Base-by-base conservation (phyloP, 2,888 invertebrate genomes). In the Pinctada fucata region DNA sequence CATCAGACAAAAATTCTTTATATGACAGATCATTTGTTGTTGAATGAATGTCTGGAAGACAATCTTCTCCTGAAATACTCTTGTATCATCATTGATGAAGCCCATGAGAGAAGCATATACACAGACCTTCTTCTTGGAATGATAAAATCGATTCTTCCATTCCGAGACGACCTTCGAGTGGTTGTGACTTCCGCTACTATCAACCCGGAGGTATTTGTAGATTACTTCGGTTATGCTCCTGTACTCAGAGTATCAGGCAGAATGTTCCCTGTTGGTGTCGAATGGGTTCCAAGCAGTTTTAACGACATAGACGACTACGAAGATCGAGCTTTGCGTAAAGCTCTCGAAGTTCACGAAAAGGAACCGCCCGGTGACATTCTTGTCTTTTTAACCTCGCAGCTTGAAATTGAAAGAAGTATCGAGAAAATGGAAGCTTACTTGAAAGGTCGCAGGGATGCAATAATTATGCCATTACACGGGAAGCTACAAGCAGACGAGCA, bases 141-240 rank as follows among this genome's bases (percentile, higher is more conserved):
- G 87, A 82, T 92, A 8, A 92, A 92, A 77, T 77, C 82, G 50
- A 86, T 84, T 78, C 80, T 92, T 6, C 45, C 66, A 13, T 50
- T 66, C 13, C 83, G 92, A 77, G 85, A 87, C 48, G 90, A 92
- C 50, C 84, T 92, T 1, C 88, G 84, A 66, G 87, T 93, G 2
- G 83, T 93, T 51, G 87, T 93, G 16, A 91, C 91, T 3, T 93
- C 93, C 8, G 92, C 93, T 5, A 93, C 93, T 0, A 91, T 92
- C 64, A 90, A 93, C 67, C 88, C 91, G 0, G 81, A 88, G 3
- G 79, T 91, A 3, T 92, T 93, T 79, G 85, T 86, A 2, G 78
- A 81, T 3, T 93, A 89, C 83, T 92, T 93, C 82, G 79, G 81
- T 47, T 83, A 80, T 5, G 58, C 6, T 31, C 88, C 88, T n/a